A percentile compares a stretch with the other conserved stretches of the same genome.
phyloP scores from a whole-genome alignment of 2,888 invertebrate species.

The Ophioninae sp. region DNA sequence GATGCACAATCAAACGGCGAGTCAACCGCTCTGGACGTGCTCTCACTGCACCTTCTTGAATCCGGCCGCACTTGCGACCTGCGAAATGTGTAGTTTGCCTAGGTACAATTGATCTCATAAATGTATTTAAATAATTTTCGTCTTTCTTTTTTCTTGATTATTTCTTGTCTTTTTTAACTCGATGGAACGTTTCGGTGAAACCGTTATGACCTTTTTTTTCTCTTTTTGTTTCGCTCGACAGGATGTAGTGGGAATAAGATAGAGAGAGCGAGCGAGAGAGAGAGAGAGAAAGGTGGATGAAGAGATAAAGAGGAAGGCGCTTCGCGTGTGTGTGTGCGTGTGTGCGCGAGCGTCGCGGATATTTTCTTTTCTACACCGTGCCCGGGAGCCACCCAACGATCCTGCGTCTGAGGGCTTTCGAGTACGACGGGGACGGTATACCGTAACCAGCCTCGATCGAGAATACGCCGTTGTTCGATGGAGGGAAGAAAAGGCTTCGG shows the following conservation, averaged over 20 bases:
- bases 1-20: slow-evolving; percentile 75
- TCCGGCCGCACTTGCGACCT: slow-evolving; percentile 87
- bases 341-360: slow-evolving; percentile 63
- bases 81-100: slow-evolving; percentile 97
- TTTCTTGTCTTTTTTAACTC: background rate
- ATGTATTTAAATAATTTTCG: background rate
- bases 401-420: slow-evolving; percentile 69
- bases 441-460: slow-evolving; percentile 40
- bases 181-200: background rate
- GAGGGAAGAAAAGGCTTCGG: slow-evolving; percentile 14
- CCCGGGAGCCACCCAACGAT: slow-evolving; percentile 17
- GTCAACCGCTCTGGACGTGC: slow-evolving; percentile 91
- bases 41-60: slow-evolving; percentile 97
- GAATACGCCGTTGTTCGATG: slow-evolving; percentile 33
- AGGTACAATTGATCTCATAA: slow-evolving; percentile 80
- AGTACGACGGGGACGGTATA: slow-evolving; percentile 64
- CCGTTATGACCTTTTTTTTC: slow-evolving; percentile 8
- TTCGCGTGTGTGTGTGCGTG: slow-evolving; percentile 41
- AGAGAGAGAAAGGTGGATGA: background rate
- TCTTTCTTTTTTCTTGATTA: background rate
- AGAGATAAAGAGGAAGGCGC: background rate
- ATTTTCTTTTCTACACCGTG: slow-evolving; percentile 71
- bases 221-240: slow-evolving; percentile 65
- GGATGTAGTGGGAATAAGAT: slow-evolving; percentile 64
- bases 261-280: background rate